phyloP scores from a whole-genome alignment of 37 sponge, comb jelly and placozoan species.

The Cliona cf. orientalis region DNA sequence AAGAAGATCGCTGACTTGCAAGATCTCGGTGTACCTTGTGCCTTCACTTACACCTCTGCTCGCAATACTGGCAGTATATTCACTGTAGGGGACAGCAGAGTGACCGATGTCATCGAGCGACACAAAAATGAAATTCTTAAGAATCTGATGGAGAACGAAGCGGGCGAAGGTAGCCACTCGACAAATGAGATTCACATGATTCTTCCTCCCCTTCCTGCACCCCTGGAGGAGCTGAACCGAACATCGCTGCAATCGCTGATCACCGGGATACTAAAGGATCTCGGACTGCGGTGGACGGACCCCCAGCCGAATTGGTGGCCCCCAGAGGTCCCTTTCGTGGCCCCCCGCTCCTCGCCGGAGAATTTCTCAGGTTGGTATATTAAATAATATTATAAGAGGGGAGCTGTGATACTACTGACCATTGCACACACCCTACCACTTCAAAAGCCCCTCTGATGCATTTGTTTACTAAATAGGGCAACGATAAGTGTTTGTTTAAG shows the following conservation, averaged over 20 bases:
- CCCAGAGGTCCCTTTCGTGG: constrained; percentile 54
- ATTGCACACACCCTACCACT: too few species aligned
- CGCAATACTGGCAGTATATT: constrained; percentile 66
- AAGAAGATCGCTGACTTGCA: constrained; percentile 71
- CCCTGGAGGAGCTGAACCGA: constrained; percentile 49
- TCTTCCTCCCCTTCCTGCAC: constrained; percentile 53
- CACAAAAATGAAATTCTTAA: constrained; percentile 59
- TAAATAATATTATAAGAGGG: background rate
- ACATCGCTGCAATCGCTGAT: constrained; percentile 50
- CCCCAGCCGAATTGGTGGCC: constrained; percentile 78
- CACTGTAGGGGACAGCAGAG: constrained; percentile 58
- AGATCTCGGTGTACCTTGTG: constrained; percentile 67
- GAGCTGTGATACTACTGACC: background rate
- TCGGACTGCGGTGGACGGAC: constrained; percentile 61
- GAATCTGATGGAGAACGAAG: constrained; percentile 16
- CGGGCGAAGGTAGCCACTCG: background rate
- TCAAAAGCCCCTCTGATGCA: too few species aligned
- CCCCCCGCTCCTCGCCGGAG: constrained; percentile 44
- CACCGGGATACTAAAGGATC: constrained; percentile 67
- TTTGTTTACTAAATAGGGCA: too few species aligned
- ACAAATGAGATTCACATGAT: constrained; percentile 62
- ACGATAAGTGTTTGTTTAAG: too few species aligned
- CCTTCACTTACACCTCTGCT: constrained; percentile 62
- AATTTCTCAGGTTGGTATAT: constrained; percentile 37
- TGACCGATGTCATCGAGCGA: constrained; percentile 66